Percentiles rank a stretch among this genome's conserved stretches.
Conservation (phyloP, 1,140 invertebrate species). For the Cherax destructor region DNA sequence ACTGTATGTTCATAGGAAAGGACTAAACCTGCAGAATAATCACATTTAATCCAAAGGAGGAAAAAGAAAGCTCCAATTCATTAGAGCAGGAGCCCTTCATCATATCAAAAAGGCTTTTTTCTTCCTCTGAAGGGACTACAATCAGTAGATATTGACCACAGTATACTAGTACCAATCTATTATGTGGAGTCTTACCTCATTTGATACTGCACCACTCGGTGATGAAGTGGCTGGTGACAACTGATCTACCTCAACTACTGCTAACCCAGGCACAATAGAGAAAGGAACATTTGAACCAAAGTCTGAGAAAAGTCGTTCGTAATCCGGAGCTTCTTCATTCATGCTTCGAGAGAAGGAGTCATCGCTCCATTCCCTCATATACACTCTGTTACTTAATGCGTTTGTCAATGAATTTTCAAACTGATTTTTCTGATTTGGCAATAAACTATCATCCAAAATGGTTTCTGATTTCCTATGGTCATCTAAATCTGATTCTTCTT, state of each 20-base stretch:
- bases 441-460: not conserved
- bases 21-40: no score
- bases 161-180: not conserved
- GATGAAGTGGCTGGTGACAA: slow-evolving; percentile 37
- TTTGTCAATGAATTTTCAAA: slow-evolving; percentile 37
- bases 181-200: slow-evolving; percentile 30
- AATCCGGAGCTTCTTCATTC: slow-evolving; percentile 35
- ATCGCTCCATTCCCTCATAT: slow-evolving; percentile 17
- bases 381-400: slow-evolving; percentile 11
- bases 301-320: slow-evolving; percentile 37
- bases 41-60: no score
- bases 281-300: slow-evolving; percentile 17
- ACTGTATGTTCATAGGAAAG: no score
- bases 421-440: slow-evolving; percentile 1
- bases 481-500: not conserved
- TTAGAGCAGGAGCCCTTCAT: no score
- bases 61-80: no score
- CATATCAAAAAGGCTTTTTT: no score
- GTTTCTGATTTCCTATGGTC: not conserved
- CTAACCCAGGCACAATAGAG: slow-evolving; percentile 9
- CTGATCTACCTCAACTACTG: not conserved
- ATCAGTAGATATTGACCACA: no score
- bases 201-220: slow-evolving; percentile 39
- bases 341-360: slow-evolving; percentile 35
- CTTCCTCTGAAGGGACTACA: no score